phyloP scores from a whole-genome alignment of 1,140 invertebrate species.

The Halictus rubicundus region DNA sequence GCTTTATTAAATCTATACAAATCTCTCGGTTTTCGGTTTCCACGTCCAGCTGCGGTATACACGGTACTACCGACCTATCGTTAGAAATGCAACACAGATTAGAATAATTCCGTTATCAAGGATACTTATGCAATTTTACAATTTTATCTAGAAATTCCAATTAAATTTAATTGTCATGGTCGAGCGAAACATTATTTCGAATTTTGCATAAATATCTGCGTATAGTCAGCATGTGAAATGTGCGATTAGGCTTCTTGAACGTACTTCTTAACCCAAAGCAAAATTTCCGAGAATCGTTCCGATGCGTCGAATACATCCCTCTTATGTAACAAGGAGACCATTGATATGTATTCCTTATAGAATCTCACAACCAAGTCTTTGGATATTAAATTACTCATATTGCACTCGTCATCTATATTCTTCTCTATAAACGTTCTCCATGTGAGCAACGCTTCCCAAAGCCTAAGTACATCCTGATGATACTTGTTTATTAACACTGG shows the following conservation, averaged over 20 bases:
- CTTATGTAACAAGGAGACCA: conserved; percentile 52
- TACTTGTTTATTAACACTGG: conserved; percentile 46
- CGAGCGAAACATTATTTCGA: no score
- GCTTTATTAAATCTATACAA: conserved; percentile 53
- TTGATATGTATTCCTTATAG: conserved; percentile 55
- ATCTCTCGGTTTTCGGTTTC: conserved; percentile 28
- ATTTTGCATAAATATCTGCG: no score
- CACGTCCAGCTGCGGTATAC: conserved; percentile 21
- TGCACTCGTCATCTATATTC: not conserved
- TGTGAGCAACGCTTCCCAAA: conserved; percentile 49
- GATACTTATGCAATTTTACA: no score
- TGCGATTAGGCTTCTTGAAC: not conserved
- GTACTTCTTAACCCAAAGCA: conserved; percentile 59
- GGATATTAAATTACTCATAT: not conserved
- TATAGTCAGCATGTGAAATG: not conserved
- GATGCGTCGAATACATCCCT: conserved; percentile 42
- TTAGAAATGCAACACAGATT: conserved; percentile 19
- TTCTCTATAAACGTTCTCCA: conserved; percentile 49
- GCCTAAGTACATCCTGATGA: conserved; percentile 46
- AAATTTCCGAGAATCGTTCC: conserved; percentile 43
- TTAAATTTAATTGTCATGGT: no score
- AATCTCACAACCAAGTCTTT: conserved; percentile 38
- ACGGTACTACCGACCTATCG: conserved; percentile 50
- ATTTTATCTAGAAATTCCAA: no score
- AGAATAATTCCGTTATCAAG: not conserved